phyloP scores from a whole-genome alignment of 2,888 invertebrate species.

The Linnaemya tessellans region DNA sequence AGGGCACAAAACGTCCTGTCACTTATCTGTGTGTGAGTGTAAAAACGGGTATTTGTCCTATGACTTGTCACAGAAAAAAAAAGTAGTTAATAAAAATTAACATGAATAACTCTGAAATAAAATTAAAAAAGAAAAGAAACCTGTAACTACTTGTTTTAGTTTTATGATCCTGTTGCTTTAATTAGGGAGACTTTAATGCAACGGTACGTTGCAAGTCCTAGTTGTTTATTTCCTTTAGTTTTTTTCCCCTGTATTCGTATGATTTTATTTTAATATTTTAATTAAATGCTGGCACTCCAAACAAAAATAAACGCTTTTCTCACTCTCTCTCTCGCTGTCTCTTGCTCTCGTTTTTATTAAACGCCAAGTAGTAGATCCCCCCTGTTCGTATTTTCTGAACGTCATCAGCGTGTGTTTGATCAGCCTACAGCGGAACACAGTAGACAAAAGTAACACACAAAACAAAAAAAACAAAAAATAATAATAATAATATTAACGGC shows the following conservation, averaged over 20 bases:
- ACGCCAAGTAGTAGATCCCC: slow-evolving; percentile 34
- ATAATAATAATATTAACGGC: slow-evolving; percentile 73
- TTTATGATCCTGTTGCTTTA: slow-evolving; percentile 66
- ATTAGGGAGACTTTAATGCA: slow-evolving; percentile 45
- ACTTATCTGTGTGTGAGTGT: background rate
- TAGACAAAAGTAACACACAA: slow-evolving; percentile 50
- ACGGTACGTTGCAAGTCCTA: slow-evolving; percentile 41
- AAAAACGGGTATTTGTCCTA: slow-evolving; percentile 49
- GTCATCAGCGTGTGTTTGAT: slow-evolving; percentile 40
- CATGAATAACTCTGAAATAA: slow-evolving; percentile 53
- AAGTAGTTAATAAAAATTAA: slow-evolving; percentile 70
- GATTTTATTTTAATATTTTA: slow-evolving; percentile 73
- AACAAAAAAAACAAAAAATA: slow-evolving; percentile 5
- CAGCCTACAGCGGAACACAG: slow-evolving; percentile 60
- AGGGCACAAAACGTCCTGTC: slow-evolving; percentile 11
- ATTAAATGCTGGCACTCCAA: slow-evolving; percentile 71
- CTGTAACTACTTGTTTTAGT: slow-evolving; percentile 56
- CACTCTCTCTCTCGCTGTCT: background rate
- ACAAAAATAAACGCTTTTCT: slow-evolving; percentile 42
- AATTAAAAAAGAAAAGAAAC: slow-evolving; percentile 7
- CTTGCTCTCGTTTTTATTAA: slow-evolving; percentile 3
- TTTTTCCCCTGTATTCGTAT: slow-evolving; percentile 35
- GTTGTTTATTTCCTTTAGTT: slow-evolving; percentile 39
- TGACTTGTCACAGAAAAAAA: slow-evolving; percentile 63
- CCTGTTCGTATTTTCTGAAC: slow-evolving; percentile 30